Evolutionary conservation across 2,888 invertebrate genomes (phyloP), one percentile per base, ranked within the genome.

Genomic region (Ptychoptera contaminata): DNA sequence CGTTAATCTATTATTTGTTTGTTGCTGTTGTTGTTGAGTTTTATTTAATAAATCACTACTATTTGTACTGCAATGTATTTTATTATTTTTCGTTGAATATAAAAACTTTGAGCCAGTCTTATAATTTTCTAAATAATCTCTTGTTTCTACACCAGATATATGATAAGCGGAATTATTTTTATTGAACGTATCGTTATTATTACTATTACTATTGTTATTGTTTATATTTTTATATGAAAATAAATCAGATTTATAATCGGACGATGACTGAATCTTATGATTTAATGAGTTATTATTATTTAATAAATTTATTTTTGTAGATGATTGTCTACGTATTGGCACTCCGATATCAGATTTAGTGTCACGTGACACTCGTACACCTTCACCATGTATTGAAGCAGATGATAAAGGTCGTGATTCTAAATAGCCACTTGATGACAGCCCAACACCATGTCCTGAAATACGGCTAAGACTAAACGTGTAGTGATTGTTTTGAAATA

Each of bases 401-500:
- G 52, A 53, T 47, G 53, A 53, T 45, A 53, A 43, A 47, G 59
- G 56, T 46, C 57, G 46, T 41, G 52, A 44, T 44, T 51, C 52
- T 44, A 49, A 47, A 47, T 47, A 51, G 36, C 47, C 47, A 41
- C 32, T 41, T 32, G 41, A 32, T 32, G 41, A 41, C 15, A 41
- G 44, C 44, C 50, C 46, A 46, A 50, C 51, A 50, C 48, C 49
- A 41, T 42, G 43, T 37, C 47, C 43, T 31, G 48, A 43, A 41
- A 40, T 40, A 35, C 51, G 50, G 47, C 50, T 65, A 52, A 66
- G 51, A 50, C 65, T 65, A 55, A 66, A 65, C 55, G 65, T 65
- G 56, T 66, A 65, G 50, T 66, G 66, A 55, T 65, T 65, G 52
- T 65, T 64, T 56, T 63, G 62, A 53, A 62, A 65, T 48, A 64